Evolutionary conservation across 2,888 invertebrate genomes (phyloP).

Genomic region (Torymus texanus): DNA sequence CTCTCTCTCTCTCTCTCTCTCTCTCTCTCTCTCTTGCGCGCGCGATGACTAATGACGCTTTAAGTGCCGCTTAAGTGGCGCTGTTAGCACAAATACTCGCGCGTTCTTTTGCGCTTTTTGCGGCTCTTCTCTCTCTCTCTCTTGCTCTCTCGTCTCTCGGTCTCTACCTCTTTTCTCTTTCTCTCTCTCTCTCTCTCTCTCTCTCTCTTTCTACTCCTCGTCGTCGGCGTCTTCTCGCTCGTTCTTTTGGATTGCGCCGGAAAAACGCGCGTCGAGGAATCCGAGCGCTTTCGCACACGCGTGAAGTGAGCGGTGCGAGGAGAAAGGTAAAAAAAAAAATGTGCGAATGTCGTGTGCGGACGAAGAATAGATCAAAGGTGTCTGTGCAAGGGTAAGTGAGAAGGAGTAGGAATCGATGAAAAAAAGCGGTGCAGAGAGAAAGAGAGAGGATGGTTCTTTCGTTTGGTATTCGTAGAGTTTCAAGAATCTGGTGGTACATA

Average conservation of each 20-base stretch:
- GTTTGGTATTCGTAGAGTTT: too few relatives aligned
- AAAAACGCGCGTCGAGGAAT: background rate
- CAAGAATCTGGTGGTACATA: too few relatives aligned
- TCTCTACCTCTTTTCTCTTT: background rate
- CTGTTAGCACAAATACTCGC: slow-evolving; percentile 55
- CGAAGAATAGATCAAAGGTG: slow-evolving; percentile 53
- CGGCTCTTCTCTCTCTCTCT: background rate
- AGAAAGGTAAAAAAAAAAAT: slow-evolving; percentile 23
- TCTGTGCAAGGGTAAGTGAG: background rate
- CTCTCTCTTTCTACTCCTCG: too few relatives aligned
- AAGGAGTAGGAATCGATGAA: slow-evolving; percentile 4
- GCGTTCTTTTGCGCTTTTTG: slow-evolving; percentile 2
- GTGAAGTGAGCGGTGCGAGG: background rate
- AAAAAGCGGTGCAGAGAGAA: slow-evolving; percentile 3
- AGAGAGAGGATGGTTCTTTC: background rate
- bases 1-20: background rate
- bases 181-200: slow-evolving; percentile 12
- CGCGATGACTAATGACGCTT: slow-evolving; percentile 58
- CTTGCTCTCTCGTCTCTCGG: background rate
- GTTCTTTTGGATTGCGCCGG: slow-evolving; percentile 3
- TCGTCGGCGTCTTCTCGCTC: background rate
- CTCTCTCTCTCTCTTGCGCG: background rate
- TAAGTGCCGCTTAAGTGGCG: slow-evolving; percentile 57
- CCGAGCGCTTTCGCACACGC: background rate
- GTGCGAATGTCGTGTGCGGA: background rate